These are phyloP conservation scores for Acleris holmiana DNA, from an alignment of 2,888 invertebrate genomes.

Conservation along the genomic window DNA sequence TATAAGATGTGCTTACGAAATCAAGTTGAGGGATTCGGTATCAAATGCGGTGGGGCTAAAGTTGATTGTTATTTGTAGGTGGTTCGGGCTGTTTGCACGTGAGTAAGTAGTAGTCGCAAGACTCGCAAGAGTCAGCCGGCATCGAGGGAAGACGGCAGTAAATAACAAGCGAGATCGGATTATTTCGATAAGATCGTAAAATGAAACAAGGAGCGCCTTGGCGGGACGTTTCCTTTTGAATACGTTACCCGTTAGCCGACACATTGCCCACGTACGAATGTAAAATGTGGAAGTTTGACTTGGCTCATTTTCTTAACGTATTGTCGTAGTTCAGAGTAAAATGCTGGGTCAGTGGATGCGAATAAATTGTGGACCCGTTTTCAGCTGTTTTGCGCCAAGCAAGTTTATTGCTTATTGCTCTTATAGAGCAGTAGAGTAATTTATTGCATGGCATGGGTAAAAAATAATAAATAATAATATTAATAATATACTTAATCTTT, in stretches of 20 bases:
- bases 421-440: too few relatives aligned
- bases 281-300: constrained; percentile 62
- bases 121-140: constrained; percentile 48
- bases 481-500: too few relatives aligned
- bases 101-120: constrained; percentile 44
- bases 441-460: too few relatives aligned
- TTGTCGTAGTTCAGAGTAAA: constrained; percentile 20
- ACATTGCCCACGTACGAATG: constrained; percentile 60
- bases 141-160: constrained; percentile 78
- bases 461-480: too few relatives aligned
- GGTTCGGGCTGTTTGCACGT: constrained; percentile 51
- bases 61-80: constrained; percentile 61
- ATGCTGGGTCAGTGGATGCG: constrained; percentile 1
- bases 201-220: constrained; percentile 79
- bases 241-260: constrained; percentile 66
- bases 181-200: constrained; percentile 84
- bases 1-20: constrained; percentile 57
- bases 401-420: too few relatives aligned
- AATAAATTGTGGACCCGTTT: background rate
- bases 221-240: constrained; percentile 75
- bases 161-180: constrained; percentile 82
- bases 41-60: constrained; percentile 59
- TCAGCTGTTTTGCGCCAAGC: too few relatives aligned
- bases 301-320: constrained; percentile 49
- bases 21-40: constrained; percentile 57